Base-by-base conservation (phyloP, 1,140 invertebrate species). In the Drosophila albomicans region DNA sequence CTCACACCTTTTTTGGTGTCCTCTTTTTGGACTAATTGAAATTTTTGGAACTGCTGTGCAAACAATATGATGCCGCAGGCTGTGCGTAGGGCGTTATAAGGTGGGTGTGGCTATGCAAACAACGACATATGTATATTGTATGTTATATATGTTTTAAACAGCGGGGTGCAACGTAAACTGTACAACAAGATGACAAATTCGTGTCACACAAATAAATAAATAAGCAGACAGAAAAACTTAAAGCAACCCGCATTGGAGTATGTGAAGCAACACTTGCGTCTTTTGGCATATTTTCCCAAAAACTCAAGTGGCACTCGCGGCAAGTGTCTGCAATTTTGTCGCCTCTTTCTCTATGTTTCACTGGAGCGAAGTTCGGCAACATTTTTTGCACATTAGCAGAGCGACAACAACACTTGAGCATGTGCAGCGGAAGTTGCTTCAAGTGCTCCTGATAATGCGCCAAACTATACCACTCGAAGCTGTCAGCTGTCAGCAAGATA, bases 341-440 rank as follows among this genome's bases (percentile, higher is more conserved):
- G 46, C 41, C 41, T 5, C 46, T 20, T 16, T 49, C 43, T 45
- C 43, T 5, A 5, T 45, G 16, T 25, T 25, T 25, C 20, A 0
- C 3, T 25, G 0, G 41, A 3, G n/a, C 79, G 6, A 75, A 81
- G 69, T 78, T 66, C 30, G 57, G 59, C 76, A 73, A 86, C 82
- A 86, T 64, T 86, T 86, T 86, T 86, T 86, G 82, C 82, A 86
- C 82, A 86, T 86, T 86, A 86, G 82, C 82, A 54, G 48, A 69
- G 72, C 57, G 49, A 30, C 62, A 84, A 48, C 59, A 75, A 61
- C 54, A 70, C 86, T 89, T 73, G 75, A 89, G 58, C 61, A 57
- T 72, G 62, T 62, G 57, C 52, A 76, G 10, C 25, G 63, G 54
- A 59, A 65, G 68, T 49, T 41, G 46, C 45, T 20, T 57, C 30